Evolutionary conservation across 2,113 vertebrate species (phyloP), one percentile per base, ranked within the genome.

Genomic region (Tetrao urogallus): DNA sequence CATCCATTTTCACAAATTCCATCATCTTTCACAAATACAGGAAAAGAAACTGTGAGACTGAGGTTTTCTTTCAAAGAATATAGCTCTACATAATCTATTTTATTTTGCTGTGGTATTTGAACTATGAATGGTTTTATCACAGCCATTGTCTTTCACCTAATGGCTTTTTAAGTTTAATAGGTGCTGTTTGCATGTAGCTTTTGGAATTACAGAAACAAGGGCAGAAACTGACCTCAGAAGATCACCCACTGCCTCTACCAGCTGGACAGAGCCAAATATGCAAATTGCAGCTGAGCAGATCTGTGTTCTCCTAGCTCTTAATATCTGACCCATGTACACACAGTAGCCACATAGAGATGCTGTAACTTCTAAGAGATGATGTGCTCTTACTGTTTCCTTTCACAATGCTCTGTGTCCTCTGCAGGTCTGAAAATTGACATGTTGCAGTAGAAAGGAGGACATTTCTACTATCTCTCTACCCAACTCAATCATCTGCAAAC

Each of bases 61-160:
- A 82, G 61, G 42, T 48, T 85, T 94, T 83, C 70, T 85, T 96
- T 86, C 84, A 73, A 93, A 94, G 27, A 64, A 73, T 38, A 61
- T 56, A 72, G 34, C 58, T 96, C 86, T 73, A 52, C 89, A 81
- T 87, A 45, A 2, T 75, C 97, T 84, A 88, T 47, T 96, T 92
- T 94, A 73, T 88, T 79, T 95, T 85, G 94, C 75, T 94, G 76
- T 52, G 93, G 92, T 87, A 58, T 58, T 58, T 79, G 58, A 95
- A 56, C 58, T 83, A 71, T 20, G 10, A 79, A 58, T 60, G 32
- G 22, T 80, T 69, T 82, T 80, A 65, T 88, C 79, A 83, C 28
- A 65, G 87, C 21, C 50, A 52, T 71, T 89, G 50, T 67, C 38
- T 83, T 89, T 70, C 74, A 85, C 11, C 36, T 64, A 45, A n/a